These are phyloP conservation scores for Tolypeutes matacus DNA, from an alignment of 2,797 vertebrate species.

Conservation along the genomic window DNA sequence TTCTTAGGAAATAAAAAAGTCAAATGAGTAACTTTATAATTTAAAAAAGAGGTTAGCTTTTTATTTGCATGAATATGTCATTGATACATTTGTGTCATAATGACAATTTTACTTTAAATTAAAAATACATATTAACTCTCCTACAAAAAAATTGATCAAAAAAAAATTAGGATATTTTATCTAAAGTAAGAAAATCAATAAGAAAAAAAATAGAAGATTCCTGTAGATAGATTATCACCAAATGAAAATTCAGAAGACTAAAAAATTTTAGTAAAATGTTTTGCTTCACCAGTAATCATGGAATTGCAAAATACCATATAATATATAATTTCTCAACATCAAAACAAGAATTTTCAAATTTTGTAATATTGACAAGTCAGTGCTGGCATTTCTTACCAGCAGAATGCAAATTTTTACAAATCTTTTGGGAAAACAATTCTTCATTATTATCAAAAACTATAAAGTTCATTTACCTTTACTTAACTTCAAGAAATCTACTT, in stretches of 20 bases:
- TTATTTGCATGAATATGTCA: not conserved
- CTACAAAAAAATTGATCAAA: constrained; percentile 5
- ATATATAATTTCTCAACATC: not conserved
- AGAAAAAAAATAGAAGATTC: not conserved
- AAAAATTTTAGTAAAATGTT: constrained; percentile 7
- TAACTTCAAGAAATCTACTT: not conserved
- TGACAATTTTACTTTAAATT: constrained; percentile 52
- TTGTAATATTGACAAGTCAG: not conserved
- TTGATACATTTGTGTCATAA: constrained; percentile 15
- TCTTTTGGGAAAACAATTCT: not conserved
- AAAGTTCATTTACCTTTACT: not conserved
- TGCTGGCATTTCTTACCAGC: not conserved
- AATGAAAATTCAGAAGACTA: not conserved
- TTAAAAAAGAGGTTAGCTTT: not conserved
- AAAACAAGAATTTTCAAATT: not conserved
- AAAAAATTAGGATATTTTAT: not conserved
- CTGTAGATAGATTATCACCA: not conserved
- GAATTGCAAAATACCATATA: constrained; percentile 30
- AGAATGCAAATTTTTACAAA: constrained; percentile 7
- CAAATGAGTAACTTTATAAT: constrained; percentile 24
- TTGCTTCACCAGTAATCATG: not conserved
- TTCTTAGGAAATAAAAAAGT: constrained; percentile 19
- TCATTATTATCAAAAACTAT: not conserved
- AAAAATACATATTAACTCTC: not conserved
- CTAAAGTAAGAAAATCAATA: not conserved